Evolutionary conservation across 2,797 vertebrate species (phyloP).

Genomic region (Lithobates sylvaticus): DNA sequence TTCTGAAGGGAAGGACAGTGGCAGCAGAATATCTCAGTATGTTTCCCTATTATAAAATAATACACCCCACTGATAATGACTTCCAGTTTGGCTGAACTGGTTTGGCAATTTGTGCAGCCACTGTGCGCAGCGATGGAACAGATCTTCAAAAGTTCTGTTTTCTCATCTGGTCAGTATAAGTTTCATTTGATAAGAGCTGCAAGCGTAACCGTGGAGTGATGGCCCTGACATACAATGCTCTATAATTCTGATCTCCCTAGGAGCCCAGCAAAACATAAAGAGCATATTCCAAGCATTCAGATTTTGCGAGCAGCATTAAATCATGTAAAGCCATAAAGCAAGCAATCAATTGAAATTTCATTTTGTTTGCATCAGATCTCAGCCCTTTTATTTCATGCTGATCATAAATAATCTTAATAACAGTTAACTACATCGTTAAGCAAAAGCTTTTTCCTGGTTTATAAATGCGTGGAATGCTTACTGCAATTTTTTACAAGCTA

Average conservation of each 20-base stretch:
- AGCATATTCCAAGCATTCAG: conserved; percentile 11
- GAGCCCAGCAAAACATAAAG: conserved; percentile 16
- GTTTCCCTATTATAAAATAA: too few relatives aligned
- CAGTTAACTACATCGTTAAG: conserved; percentile 56
- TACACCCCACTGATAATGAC: not conserved
- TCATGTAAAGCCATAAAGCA: conserved; percentile 39
- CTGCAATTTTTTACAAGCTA: conserved; percentile 53
- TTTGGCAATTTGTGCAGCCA: not conserved
- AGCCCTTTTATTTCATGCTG: conserved; percentile 37
- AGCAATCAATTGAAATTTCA: conserved; percentile 57
- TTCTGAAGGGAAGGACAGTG: too few relatives aligned
- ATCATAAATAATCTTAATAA: conserved; percentile 57
- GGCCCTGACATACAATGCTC: not conserved
- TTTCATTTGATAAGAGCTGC: not conserved
- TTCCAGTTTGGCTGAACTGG: not conserved
- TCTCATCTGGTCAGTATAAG: not conserved
- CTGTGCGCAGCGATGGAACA: not conserved
- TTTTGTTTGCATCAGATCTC: conserved; percentile 54
- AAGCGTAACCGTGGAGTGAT: not conserved
- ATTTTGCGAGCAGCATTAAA: conserved; percentile 36
- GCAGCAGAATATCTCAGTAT: too few relatives aligned
- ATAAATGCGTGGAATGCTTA: conserved; percentile 51
- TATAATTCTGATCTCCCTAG: not conserved
- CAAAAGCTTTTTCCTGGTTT: conserved; percentile 47
- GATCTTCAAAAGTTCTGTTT: not conserved